Conservation (phyloP, 2,797 vertebrate species). For the Anomalospiza imberbis region DNA sequence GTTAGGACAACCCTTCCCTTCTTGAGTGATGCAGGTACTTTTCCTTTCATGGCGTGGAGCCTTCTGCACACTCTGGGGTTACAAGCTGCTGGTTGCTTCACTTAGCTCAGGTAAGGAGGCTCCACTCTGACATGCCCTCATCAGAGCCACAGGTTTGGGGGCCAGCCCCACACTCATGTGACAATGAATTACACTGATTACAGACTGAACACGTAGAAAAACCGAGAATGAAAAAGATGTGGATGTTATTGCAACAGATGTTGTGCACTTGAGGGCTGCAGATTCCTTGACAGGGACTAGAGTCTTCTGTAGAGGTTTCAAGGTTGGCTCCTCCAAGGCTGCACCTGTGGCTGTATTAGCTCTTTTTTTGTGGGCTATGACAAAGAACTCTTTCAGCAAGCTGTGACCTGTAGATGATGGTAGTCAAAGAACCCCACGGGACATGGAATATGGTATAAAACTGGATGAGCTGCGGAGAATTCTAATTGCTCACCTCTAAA, state of each 20-base stretch:
- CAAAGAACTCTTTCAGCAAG: background rate
- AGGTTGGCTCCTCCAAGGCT: background rate
- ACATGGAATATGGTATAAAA: background rate
- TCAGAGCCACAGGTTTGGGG: background rate
- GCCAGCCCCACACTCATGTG: background rate
- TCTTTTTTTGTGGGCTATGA: background rate
- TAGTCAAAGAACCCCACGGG: background rate
- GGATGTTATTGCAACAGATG: background rate
- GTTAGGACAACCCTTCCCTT: background rate
- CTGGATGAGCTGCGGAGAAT: background rate
- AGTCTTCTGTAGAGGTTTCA: background rate
- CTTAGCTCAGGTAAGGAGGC: background rate
- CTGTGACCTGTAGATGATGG: background rate
- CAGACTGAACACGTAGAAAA: background rate
- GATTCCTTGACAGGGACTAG: background rate
- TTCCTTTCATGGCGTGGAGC: background rate
- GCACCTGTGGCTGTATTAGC: background rate
- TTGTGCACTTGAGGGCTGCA: background rate
- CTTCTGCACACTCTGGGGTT: background rate
- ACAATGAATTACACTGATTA: background rate
- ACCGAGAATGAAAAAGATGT: background rate
- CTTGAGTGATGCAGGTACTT: background rate
- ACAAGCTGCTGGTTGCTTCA: background rate
- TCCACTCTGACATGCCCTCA: background rate
- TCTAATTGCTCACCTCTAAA: background rate